Evolutionary conservation across 2,113 vertebrate genomes (phyloP), one percentile per base, ranked within the genome.

Genomic region (Poecile atricapillus): DNA sequence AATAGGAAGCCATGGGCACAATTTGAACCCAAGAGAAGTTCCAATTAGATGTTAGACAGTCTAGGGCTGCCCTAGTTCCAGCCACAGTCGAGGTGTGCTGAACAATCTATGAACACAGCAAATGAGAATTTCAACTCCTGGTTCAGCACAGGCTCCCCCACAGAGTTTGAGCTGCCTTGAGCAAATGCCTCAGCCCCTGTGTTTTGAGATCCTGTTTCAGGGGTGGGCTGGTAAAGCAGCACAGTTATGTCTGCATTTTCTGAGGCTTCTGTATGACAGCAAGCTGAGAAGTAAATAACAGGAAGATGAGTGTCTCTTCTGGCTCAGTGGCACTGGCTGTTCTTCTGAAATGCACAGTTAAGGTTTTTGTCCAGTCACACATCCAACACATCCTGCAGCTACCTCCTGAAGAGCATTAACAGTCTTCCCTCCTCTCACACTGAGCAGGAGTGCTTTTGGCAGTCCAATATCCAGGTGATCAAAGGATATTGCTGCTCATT

Each of bases 21-120:
- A 10, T 35, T 16, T 23, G 28, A 41, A 58, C 17, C 8, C 8
- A n/a, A 46, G 31, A 13, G 5, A 30, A 62, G 41, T 15, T 58
- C 12, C 18, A 84, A 3, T 15, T 8, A 59, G 11, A 7, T 59
- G 31, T 27, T 13, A 30, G 37, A 19, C 1, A 3, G 13, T 31
- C 43, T 59, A 49, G 31, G 20, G 24, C 35, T 85, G 53, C 17
- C n/a, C 43, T 17, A 64, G 7, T 30, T 53, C 8, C 55, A 53
- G 80, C 31, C 55, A 19, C 58, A 59, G 31, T 5, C 0, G 0
- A 44, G 22, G 9, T 11, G 25, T 37, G 31, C n/a, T 53, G 39
- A 53, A 7, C 55, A 33, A 58, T 23, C 31, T 39, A 3, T 41
- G n/a, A 63, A 44, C 39, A 63, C 1, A 59, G 18, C 18, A 59